Evolutionary conservation across 1,140 invertebrate species (phyloP), one percentile per base, ranked within the genome.

Genomic region (Aphaenogaster rudis): DNA sequence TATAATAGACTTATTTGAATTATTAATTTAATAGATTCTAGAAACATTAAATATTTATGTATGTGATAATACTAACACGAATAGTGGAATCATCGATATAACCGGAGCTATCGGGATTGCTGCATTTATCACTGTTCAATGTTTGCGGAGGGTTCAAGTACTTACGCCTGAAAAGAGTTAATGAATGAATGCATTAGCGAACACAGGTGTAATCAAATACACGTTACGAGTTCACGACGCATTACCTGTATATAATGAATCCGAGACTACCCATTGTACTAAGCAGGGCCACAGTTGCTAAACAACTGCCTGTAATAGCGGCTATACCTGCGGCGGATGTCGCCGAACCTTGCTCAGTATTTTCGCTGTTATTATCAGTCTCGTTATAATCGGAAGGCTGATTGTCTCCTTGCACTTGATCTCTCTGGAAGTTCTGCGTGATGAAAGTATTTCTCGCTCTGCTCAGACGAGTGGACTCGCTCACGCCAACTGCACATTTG

Each of bases 41-140:
- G 3, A 6, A 6, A 39, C 63, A 39, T 39, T 66, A 67, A 45
- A 67, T 67, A 67, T 67, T 67, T 67, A 67, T n/a, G 15, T 63
- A 28, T 21, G 5, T 93, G 91, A 92, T 91, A 93, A 94, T 92
- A 95, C 96, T 96, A 96, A 98, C 98, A 95, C 98, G 97, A 94
- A 98, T 97, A 91, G 98, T 98, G 94, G 97, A 98, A 95, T 98
- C 98, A 94, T 98, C 98, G 72, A 98, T 97, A 92, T 98, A 98
- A 88, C 98, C 98, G 93, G 97, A 98, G 59, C 97, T 98, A 92
- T 98, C 98, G 3, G 97, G 97, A 94, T 98, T 98, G 87, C 97
- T 98, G 93, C 97, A 97, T 92, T 97, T 97, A 91, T 97, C 97
- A 89, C 94, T 96, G 92, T 97, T 97, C 54, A 98, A 96, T 63